A percentile compares a stretch with the other conserved stretches of the same genome.
These are phyloP conservation scores for Symphodus melops DNA, from an alignment of 2,113 vertebrate genomes.

Conservation along the genomic window DNA sequence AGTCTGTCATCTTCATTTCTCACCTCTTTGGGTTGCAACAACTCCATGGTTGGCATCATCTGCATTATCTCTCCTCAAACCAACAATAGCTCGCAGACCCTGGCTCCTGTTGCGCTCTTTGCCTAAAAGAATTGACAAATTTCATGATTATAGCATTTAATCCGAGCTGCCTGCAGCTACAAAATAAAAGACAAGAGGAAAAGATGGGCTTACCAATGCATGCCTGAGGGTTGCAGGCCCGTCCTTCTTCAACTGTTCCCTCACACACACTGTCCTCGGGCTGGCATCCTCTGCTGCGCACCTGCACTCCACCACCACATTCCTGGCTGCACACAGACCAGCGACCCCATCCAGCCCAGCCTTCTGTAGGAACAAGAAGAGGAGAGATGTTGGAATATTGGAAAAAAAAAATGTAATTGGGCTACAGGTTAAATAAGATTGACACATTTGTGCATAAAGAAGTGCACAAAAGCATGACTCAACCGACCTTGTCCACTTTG, in stretches of 20 bases:
- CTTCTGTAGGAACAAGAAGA: slow-evolving; percentile 81
- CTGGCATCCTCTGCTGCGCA: slow-evolving; percentile 90
- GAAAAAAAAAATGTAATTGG: slow-evolving; percentile 12
- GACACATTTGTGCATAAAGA: background rate
- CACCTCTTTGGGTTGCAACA: slow-evolving; percentile 92
- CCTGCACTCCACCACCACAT: slow-evolving; percentile 95
- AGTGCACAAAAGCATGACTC: slow-evolving; percentile 2
- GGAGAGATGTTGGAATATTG: slow-evolving; percentile 5
- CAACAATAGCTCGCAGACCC: slow-evolving; percentile 92
- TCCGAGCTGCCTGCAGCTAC: slow-evolving; percentile 7
- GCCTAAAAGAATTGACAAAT: slow-evolving; percentile 78
- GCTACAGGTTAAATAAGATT: background rate
- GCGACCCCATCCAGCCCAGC: slow-evolving; percentile 93
- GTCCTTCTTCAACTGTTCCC: slow-evolving; percentile 94
- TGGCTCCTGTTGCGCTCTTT: slow-evolving; percentile 92
- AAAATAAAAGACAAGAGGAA: slow-evolving; percentile 8
- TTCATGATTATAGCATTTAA: slow-evolving; percentile 15
- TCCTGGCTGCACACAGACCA: slow-evolving; percentile 97
- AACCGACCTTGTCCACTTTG: background rate
- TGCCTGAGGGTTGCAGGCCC: slow-evolving; percentile 93
- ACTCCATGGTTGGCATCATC: slow-evolving; percentile 87
- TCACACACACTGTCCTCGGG: slow-evolving; percentile 89
- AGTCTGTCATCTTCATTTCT: slow-evolving; percentile 46
- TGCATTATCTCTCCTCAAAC: slow-evolving; percentile 87
- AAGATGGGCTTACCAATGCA: slow-evolving; percentile 87